Base-by-base conservation (phyloP, 2,797 vertebrate genomes). In the Chaunax sp. region DNA sequence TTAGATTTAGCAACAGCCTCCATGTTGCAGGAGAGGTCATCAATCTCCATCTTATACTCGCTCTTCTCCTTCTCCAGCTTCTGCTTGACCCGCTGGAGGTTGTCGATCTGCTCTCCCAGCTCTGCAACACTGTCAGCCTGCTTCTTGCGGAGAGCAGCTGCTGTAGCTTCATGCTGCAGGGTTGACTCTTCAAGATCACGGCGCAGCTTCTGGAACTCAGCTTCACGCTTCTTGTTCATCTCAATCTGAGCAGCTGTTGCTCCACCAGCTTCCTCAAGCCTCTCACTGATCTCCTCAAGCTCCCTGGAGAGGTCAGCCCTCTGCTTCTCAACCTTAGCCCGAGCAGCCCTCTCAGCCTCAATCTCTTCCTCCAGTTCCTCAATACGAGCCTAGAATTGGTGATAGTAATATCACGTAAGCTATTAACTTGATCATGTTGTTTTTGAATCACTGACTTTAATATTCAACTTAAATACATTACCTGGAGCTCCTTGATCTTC, bases 231-330 rank as follows among this genome's bases (percentile, higher is more conserved):
- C 75, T 81, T 81, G 75, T 71, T 81, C 79, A 82, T 78, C 75
- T 82, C 79, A 26, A 75, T 77, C 61, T 77, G 74, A 0, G 94
- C 88, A 0, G 93, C 69, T 0, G 94, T 95, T 0, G 94, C 95
- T 1, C 95, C 95, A 8, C 95, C 89, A 47, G 94, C 94, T 75
- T 95, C 94, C 25, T 96, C 95, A 51, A 96, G 87, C 8, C 84
- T 88, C 78, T 90, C 93, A 0, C 94, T 95, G 91, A 96, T 95
- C 90, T 96, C 95, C 76, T 96, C 94, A 3, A 96, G 93, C 66
- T 96, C 95, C 72, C 93, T 75, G 0, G 93, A 64, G 0, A 94
- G 87, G 51, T 96, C 95, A 1, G 94, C 92, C 49, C 95, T 87
- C 35, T 94, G 94, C 85, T 95, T 96, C 85, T 95, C 95, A 0